Conservation (phyloP, 2,888 invertebrate species). For the Cryptocheilus praepositus region DNA sequence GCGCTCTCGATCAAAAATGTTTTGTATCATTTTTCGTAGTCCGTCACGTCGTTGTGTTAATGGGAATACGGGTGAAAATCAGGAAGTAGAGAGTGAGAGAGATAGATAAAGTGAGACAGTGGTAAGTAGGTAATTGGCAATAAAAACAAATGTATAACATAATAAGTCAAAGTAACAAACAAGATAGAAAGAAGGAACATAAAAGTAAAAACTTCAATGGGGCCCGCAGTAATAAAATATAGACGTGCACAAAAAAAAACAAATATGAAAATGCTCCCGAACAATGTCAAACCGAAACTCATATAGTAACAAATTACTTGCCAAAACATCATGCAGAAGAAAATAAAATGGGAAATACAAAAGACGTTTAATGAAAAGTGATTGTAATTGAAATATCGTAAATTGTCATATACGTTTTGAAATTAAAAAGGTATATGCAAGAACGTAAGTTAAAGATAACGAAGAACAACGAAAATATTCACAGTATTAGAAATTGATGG, state of each 20-base stretch:
- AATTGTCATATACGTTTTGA: not conserved
- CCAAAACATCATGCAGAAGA: not conserved
- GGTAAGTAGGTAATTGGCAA: conserved; percentile 15
- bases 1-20: conserved; percentile 65
- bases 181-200: not conserved
- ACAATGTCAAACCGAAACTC: too few species aligned
- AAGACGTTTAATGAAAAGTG: conserved; percentile 13
- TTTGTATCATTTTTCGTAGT: conserved; percentile 42
- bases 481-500: not conserved
- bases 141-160: not conserved
- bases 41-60: conserved; percentile 55
- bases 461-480: not conserved
- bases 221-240: too few species aligned
- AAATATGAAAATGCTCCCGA: too few species aligned
- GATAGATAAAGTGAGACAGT: conserved; percentile 5
- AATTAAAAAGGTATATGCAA: not conserved
- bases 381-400: not conserved
- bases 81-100: conserved; percentile 27
- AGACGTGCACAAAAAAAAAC: too few species aligned
- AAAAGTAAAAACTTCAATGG: too few species aligned
- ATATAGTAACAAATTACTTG: too few species aligned
- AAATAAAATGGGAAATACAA: conserved; percentile 2
- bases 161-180: not conserved
- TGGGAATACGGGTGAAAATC: conserved; percentile 40
- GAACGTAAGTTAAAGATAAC: not conserved